Base-by-base conservation (phyloP, 2,113 vertebrate species). In the Centropristis striata region DNA sequence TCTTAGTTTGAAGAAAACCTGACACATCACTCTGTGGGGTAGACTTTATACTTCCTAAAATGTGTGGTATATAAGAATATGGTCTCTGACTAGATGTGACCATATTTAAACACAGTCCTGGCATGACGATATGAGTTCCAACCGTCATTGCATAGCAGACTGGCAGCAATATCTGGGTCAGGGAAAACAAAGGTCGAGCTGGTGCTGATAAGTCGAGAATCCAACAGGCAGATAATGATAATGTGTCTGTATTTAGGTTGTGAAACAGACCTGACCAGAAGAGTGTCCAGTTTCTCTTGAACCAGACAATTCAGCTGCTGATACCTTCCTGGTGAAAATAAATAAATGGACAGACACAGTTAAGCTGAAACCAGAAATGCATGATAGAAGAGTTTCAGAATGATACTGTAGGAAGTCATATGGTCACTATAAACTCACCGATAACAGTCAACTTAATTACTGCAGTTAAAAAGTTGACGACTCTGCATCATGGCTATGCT, bases 171-270 rank as follows among this genome's bases (percentile, higher is more conserved):
- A 49, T 71, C 32, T 64, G 49, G 65, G 60, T 72, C 37, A 61
- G 47, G 41, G 36, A 36, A 50, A 73, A 51, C 10, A 85, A 53
- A 72, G 47, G 37, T 6, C 11, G 18, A 67, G 58, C 42, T 63
- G 57, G 42, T 59, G 25, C 42, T 41, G 87, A 90, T 87, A 92
- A 85, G 84, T 71, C 47, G 25, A 59, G 84, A 77, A 85, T 89
- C 50, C 12, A 67, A 60, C 18, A 59, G 54, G 51, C 51, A 80
- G 86, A 86, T 74, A 80, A 61, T 42, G 68, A 71, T 37, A 77
- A 71, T 28, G 41, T 72, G 42, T 71, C 58, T 82, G 57, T 9
- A 66, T 86, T 80, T 57, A 78, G 77, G 39, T 25, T 64, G 6
- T 13, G 0, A 55, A 70, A 71, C 42, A 68, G 59, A 59, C 44